phyloP scores from a whole-genome alignment of 2,113 vertebrate species.

The Nycticryphes semicollaris region DNA sequence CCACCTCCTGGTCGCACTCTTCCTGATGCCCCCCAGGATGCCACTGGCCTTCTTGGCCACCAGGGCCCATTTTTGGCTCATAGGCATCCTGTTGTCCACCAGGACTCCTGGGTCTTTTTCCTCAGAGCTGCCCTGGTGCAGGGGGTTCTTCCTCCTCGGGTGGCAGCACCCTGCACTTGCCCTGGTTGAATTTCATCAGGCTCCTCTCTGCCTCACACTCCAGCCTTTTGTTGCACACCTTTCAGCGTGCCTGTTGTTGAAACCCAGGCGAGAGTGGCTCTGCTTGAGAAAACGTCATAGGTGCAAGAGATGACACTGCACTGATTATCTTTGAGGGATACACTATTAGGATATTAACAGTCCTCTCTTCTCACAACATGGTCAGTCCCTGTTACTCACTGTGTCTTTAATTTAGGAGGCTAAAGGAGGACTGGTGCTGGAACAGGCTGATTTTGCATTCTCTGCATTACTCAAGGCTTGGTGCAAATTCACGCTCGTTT shows the following conservation, averaged over 20 bases:
- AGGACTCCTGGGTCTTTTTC: too few relatives aligned
- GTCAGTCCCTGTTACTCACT: neutral
- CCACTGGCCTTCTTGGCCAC: too few relatives aligned
- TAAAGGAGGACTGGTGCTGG: neutral
- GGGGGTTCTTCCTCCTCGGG: too few relatives aligned
- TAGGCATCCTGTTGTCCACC: too few relatives aligned
- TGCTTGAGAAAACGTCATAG: fast-evolving
- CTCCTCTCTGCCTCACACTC: too few relatives aligned
- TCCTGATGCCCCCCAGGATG: too few relatives aligned
- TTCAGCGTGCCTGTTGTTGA: fast-evolving
- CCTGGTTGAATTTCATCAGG: too few relatives aligned
- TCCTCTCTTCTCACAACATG: neutral
- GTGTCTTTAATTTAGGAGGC: neutral
- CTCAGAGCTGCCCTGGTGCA: too few relatives aligned
- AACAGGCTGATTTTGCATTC: neutral
- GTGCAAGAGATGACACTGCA: neutral
- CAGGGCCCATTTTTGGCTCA: too few relatives aligned
- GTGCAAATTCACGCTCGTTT: neutral
- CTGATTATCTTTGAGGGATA: neutral
- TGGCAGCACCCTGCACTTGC: too few relatives aligned
- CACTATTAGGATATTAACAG: neutral
- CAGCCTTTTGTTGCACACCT: too few relatives aligned
- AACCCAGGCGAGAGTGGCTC: neutral
- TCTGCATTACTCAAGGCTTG: neutral
- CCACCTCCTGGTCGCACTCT: too few relatives aligned